A percentile compares a stretch with the other conserved stretches of the same genome.
These are phyloP conservation scores for Oithona nana DNA, from an alignment of 2,888 invertebrate genomes.

Conservation along the genomic window DNA sequence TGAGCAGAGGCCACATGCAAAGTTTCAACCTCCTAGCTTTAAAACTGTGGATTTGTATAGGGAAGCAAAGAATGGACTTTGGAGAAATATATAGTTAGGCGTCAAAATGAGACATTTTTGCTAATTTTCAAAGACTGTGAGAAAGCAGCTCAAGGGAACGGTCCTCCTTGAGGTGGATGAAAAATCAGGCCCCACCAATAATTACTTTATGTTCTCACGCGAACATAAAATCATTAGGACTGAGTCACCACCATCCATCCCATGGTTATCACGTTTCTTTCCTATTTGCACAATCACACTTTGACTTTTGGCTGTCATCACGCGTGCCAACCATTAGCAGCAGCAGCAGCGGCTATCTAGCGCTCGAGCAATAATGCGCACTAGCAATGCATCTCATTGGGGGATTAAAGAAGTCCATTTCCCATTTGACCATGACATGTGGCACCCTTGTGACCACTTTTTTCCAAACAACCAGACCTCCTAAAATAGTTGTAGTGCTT, in stretches of 20 bases:
- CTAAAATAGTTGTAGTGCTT: too few relatives aligned
- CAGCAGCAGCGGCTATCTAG: background rate
- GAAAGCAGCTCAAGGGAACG: too few relatives aligned
- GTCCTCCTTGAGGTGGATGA: background rate
- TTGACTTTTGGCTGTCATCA: background rate
- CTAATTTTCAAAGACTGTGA: too few relatives aligned
- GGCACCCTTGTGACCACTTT: background rate
- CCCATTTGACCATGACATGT: background rate
- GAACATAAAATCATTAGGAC: background rate
- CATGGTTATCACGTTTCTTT: background rate
- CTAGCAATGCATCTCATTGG: too few relatives aligned
- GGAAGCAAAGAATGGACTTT: too few relatives aligned
- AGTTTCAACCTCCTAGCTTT: too few relatives aligned
- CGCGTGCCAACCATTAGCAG: background rate
- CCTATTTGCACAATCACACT: background rate
- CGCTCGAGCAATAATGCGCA: too few relatives aligned
- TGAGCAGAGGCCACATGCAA: too few relatives aligned
- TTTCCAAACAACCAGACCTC: background rate
- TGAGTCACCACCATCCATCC: too few relatives aligned
- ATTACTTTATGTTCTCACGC: background rate
- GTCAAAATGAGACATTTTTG: too few relatives aligned
- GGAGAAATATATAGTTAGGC: too few relatives aligned
- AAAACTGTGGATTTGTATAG: too few relatives aligned
- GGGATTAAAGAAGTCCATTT: background rate
- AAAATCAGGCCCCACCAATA: background rate